Conservation (phyloP, 2,888 invertebrate genomes). For the Plagodis dolabraria region DNA sequence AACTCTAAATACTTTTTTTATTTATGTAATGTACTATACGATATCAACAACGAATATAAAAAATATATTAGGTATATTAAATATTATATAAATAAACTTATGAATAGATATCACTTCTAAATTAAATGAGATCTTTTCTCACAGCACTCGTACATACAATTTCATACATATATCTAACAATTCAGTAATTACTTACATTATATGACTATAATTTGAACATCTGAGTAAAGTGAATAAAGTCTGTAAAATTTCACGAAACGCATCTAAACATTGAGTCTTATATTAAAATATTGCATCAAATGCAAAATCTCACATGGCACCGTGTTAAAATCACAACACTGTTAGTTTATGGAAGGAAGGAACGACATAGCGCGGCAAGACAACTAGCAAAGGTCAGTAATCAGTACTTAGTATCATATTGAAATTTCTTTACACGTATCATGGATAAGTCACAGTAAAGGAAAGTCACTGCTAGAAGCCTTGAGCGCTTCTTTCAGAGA, state of each 20-base stretch:
- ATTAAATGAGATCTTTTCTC: constrained; percentile 71
- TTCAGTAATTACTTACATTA: constrained; percentile 27
- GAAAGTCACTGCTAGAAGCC: constrained; percentile 59
- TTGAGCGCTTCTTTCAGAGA: constrained; percentile 64
- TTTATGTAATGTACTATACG: too few species aligned
- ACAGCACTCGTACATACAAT: constrained; percentile 65
- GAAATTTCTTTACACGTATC: too few species aligned
- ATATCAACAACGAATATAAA: too few species aligned
- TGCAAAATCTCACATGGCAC: constrained; percentile 55
- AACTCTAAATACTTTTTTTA: too few species aligned
- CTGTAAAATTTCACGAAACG: constrained; percentile 32
- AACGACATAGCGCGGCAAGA: constrained; percentile 6
- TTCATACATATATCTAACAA: constrained; percentile 31
- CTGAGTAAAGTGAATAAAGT: constrained; percentile 41
- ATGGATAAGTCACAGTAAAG: constrained; percentile 46
- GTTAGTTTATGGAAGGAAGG: constrained; percentile 31
- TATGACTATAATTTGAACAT: constrained; percentile 42
- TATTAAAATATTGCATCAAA: constrained; percentile 16
- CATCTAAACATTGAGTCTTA: constrained; percentile 8
- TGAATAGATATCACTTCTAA: constrained; percentile 44
- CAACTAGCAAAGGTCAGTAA: not conserved
- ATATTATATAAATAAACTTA: not conserved
- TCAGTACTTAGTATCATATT: not conserved
- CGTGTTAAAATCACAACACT: constrained; percentile 52
- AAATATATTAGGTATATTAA: too few species aligned